Evolutionary conservation across 2,888 invertebrate genomes (phyloP).

Genomic region (Hirtodrosophila alboralis): DNA sequence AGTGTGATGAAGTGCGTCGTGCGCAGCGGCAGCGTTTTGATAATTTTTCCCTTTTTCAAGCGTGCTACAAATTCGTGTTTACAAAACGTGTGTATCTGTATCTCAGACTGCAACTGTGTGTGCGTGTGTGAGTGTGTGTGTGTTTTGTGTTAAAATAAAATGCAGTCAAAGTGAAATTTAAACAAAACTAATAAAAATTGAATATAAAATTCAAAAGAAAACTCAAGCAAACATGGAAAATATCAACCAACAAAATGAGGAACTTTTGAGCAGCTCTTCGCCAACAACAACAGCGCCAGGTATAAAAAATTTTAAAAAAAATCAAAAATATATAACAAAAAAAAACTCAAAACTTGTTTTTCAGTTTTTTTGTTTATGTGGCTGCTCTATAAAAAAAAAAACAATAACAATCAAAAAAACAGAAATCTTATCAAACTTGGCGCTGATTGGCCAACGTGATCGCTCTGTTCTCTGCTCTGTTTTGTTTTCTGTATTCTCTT

Average conservation of each 20-base stretch:
- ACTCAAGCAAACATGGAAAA: slow-evolving; percentile 55
- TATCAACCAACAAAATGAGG: slow-evolving; percentile 14
- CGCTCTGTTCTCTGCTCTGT: slow-evolving; percentile 19
- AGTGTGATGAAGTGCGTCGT: slow-evolving; percentile 81
- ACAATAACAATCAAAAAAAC: not conserved
- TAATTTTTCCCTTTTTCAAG: too few relatives aligned
- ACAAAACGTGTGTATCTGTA: slow-evolving; percentile 7
- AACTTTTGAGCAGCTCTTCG: slow-evolving; percentile 14
- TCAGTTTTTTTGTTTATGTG: slow-evolving; percentile 47
- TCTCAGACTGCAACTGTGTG: slow-evolving; percentile 2
- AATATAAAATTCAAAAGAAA: slow-evolving; percentile 4
- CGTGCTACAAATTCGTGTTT: slow-evolving; percentile 13
- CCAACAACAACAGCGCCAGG: slow-evolving; percentile 17
- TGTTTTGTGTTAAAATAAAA: slow-evolving; percentile 8
- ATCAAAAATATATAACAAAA: slow-evolving; percentile 17
- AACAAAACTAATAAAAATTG: not conserved
- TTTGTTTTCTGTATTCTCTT: slow-evolving; percentile 27
- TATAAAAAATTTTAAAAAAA: slow-evolving; percentile 17
- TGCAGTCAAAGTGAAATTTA: slow-evolving; percentile 8
- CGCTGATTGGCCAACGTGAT: slow-evolving; percentile 68
- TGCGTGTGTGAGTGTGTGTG: slow-evolving; percentile 14
- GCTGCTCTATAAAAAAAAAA: slow-evolving; percentile 14
- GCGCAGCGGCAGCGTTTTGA: slow-evolving; percentile 80
- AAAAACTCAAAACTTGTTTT: slow-evolving; percentile 41
- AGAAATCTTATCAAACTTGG: slow-evolving; percentile 71